Evolutionary conservation across 2,888 invertebrate genomes (phyloP).

Genomic region (Trisateles emortualis): DNA sequence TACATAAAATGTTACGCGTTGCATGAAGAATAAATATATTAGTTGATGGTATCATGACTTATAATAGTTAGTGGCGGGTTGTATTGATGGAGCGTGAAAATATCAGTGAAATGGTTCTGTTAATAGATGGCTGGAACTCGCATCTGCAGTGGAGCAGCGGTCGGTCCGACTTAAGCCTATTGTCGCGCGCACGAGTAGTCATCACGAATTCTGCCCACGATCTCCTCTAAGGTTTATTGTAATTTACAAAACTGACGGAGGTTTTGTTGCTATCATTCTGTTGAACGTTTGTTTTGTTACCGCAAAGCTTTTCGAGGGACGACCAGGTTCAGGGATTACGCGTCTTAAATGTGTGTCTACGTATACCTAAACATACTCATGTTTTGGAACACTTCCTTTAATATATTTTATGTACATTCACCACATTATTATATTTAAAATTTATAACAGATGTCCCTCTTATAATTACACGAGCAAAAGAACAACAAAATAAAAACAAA

Average conservation of each 20-base stretch:
- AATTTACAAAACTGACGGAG: conserved; percentile 84
- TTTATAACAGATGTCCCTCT: conserved; percentile 23
- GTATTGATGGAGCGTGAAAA: conserved; percentile 45
- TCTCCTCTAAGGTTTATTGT: conserved; percentile 81
- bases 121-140: conserved; percentile 67
- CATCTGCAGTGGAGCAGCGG: conserved; percentile 64
- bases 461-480: conserved; percentile 29
- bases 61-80: conserved; percentile 32
- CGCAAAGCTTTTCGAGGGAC: conserved; percentile 53
- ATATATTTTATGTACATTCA: neutral
- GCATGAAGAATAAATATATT: conserved; percentile 43
- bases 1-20: conserved; percentile 50
- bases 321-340: conserved; percentile 53
- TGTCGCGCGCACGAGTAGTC: conserved; percentile 70
- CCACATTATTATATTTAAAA: conserved; percentile 22
- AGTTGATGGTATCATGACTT: conserved; percentile 41
- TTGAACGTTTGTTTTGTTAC: conserved; percentile 73
- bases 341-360: conserved; percentile 39
- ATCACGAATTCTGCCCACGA: conserved; percentile 81
- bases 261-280: conserved; percentile 75
- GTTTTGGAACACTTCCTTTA: conserved; percentile 15
- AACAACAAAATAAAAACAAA: conserved; percentile 38
- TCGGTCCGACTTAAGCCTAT: conserved; percentile 71
- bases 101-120: conserved; percentile 62
- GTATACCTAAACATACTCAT: conserved; percentile 23